Base-by-base conservation (phyloP, 2,797 vertebrate genomes). In the Pyrocephalus nanus region DNA sequence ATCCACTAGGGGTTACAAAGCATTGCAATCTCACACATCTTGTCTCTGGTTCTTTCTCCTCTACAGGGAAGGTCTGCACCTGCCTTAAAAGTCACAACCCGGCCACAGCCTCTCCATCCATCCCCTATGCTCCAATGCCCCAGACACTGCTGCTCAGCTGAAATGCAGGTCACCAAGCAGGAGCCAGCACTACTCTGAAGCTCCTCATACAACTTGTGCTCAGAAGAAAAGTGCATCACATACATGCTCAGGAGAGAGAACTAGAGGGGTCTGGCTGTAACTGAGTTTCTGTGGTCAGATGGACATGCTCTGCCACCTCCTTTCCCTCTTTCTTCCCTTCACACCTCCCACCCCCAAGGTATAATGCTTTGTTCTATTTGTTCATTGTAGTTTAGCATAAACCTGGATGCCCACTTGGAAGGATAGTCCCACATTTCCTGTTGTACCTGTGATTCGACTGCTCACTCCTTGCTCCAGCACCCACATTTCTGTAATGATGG, bases 51-150 rank as follows among this genome's bases (percentile, higher is more conserved):
- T 90, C 8, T 2, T 53, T 80, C 48, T 61, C 5, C 48, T 64
- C 40, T 38, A 2, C 4, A 22, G 25, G 12, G 15, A 66, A 79
- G 53, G 18, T 19, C 48, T 61, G 57, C 23, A 38, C 21, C 54
- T 72, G 19, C 50, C 30, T 61, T 53, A 38, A 12, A 12, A 36
- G 43, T 34, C 25, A 21, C 45, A 55, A 14, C 43, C 2, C 2
- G 1, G 36, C n/a, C 20, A 17, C 42, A 65, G 55, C 51, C 54
- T 83, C 67, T 88, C 69, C 3, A 2, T 55, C 69, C 57, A 16
- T 58, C 22, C 38, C 15, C 38, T 15, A 0, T 14, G 21, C n/a
- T 62, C 43, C 0, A 0, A 5, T 40, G 61, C 22, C 71, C 4
- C 79, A 60, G 61, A n/a, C n/a, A 38, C 18, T 65, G 40, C 45